Conservation (phyloP, 2,113 vertebrate genomes). For the Noctilio leporinus region DNA sequence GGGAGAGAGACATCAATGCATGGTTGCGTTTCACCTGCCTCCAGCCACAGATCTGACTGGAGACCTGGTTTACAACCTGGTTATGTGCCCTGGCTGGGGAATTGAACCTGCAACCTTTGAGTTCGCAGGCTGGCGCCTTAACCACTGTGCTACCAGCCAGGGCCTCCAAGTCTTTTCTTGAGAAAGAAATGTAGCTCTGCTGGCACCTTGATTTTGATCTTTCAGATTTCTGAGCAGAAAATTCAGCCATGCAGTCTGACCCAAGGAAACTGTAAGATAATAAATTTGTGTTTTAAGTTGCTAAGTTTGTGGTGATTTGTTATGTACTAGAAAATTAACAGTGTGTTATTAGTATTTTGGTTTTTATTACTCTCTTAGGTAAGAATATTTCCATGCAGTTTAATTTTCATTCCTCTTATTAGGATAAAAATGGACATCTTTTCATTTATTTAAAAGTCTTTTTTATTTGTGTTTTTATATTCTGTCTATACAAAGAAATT, state of each 20-base stretch:
- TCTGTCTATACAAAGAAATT: background rate
- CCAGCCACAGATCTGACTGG: too few species aligned
- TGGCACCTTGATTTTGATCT: background rate
- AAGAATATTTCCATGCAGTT: background rate
- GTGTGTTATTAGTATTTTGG: background rate
- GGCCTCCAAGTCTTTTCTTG: background rate
- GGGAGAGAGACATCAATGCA: too few species aligned
- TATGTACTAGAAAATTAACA: background rate
- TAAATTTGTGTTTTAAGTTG: background rate
- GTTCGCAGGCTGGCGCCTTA: too few species aligned
- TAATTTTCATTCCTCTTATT: background rate
- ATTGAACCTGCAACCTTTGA: too few species aligned
- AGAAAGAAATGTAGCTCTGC: background rate
- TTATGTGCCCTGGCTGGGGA: too few species aligned
- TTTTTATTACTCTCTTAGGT: background rate
- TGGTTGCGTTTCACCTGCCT: too few species aligned
- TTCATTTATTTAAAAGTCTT: background rate
- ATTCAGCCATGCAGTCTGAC: background rate
- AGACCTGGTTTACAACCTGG: too few species aligned
- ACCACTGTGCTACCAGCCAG: too few species aligned
- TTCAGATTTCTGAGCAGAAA: background rate
- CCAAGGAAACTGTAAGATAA: background rate
- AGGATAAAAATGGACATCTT: background rate
- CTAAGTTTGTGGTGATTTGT: background rate
- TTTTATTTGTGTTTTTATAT: background rate